Evolutionary conservation across 2,113 vertebrate genomes (phyloP).

Genomic region (Ovis aries): ARS-UI_Ramb_v3.0 NC_056070.1:68633001-68633500

Average conservation of each 20-base stretch:
- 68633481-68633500: not conserved
- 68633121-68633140: not conserved
- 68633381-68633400: not conserved
- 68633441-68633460: not conserved
- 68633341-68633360: not conserved
- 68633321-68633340: not conserved
- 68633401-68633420: not conserved
- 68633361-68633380: not conserved
- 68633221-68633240: not conserved
- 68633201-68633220: fast-evolving
- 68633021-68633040: not conserved
- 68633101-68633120: not conserved
- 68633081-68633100: not conserved
- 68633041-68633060: not conserved
- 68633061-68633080: not conserved
- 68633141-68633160: not conserved
- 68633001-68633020: not conserved
- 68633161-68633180: not conserved
- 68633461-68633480: not conserved
- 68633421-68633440: not conserved
- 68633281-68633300: not conserved
- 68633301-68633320: not conserved
- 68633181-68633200: not conserved
- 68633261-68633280: not conserved
- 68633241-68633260: not conserved